Evolutionary conservation across 2,888 invertebrate species (phyloP).

Genomic region (Patella caerulea): DNA sequence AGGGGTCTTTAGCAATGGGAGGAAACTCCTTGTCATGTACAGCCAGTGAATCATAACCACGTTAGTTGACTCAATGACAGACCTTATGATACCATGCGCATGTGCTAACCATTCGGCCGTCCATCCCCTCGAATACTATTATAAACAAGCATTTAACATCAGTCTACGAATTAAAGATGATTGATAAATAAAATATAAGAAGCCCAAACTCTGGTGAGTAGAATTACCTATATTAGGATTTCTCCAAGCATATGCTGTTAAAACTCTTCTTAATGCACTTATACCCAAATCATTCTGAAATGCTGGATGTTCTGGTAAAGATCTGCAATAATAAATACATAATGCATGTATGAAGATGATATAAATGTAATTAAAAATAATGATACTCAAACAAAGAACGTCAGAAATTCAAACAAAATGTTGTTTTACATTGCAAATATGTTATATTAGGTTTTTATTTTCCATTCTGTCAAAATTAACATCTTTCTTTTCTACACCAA

Average conservation of each 20-base stretch:
- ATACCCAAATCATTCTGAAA: conserved; percentile 89
- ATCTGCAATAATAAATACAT: conserved; percentile 74
- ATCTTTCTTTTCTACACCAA: no score
- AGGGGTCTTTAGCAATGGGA: no score
- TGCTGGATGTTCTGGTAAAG: conserved; percentile 97
- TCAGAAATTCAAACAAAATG: neutral
- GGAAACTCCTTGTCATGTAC: no score
- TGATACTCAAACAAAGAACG: neutral
- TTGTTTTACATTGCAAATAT: no score
- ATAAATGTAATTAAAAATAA: no score
- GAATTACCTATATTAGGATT: conserved; percentile 89
- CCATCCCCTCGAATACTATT: neutral
- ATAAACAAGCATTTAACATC: conserved; percentile 9
- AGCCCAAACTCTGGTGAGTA: neutral
- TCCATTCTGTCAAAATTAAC: no score
- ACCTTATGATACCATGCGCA: neutral
- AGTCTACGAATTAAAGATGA: neutral
- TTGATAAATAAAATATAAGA: neutral
- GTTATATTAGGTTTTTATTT: no score
- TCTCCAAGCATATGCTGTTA: conserved; percentile 94
- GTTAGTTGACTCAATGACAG: no score
- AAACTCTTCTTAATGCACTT: conserved; percentile 89
- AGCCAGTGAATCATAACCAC: no score
- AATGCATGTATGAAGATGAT: no score
- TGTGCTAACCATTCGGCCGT: neutral